Conservation (phyloP, 2,113 vertebrate genomes). For the Callocephalon fimbriatum region DNA sequence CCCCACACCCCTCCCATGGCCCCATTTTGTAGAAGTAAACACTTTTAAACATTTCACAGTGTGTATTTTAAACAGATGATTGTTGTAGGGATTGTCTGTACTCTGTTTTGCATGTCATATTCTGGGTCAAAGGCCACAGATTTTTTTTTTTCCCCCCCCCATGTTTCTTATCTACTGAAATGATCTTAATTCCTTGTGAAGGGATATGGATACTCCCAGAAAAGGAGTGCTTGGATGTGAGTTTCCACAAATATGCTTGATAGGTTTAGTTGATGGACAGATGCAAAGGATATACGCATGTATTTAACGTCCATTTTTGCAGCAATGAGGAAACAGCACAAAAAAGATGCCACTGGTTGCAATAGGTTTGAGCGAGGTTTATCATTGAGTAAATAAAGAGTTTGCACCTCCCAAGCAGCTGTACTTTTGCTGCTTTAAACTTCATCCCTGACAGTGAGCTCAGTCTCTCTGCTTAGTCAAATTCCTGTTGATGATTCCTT, state of each 20-base stretch:
- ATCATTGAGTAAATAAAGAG: not conserved
- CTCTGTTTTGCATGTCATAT: fast-evolving
- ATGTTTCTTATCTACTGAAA: not conserved
- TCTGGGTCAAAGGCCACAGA: not conserved
- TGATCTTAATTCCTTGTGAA: not conserved
- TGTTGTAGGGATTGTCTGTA: not conserved
- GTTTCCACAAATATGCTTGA: not conserved
- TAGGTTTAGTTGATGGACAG: not conserved
- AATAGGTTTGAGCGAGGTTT: not conserved
- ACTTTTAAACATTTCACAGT: not conserved
- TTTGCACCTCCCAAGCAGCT: not conserved
- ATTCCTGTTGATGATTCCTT: not conserved
- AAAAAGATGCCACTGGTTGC: not conserved
- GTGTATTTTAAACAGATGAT: not conserved
- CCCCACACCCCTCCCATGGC: not conserved
- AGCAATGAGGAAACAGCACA: not conserved
- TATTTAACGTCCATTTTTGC: not conserved
- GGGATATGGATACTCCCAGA: not conserved
- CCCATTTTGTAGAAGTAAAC: not conserved
- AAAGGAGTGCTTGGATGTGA: not conserved
- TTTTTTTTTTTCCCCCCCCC: not conserved
- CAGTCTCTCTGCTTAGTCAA: not conserved
- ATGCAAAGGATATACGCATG: not conserved
- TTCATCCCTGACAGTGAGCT: not conserved
- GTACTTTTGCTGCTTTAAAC: not conserved